These are phyloP conservation scores for Pocota personata DNA, from an alignment of 2,888 invertebrate species.

Conservation along the genomic window DNA sequence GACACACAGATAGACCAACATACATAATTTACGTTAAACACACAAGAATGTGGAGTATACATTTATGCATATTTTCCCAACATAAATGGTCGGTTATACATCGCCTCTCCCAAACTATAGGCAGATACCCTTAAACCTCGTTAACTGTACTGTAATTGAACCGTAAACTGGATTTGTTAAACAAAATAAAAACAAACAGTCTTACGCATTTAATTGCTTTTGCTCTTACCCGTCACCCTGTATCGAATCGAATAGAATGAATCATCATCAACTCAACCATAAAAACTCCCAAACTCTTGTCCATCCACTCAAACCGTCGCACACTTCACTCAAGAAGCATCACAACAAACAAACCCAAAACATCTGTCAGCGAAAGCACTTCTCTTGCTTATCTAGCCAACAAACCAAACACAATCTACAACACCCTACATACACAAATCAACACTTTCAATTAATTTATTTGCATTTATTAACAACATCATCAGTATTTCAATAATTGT, in stretches of 20 bases:
- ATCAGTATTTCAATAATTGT: slow-evolving; percentile 26
- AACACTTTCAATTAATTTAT: slow-evolving; percentile 22
- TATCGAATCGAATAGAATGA: neutral
- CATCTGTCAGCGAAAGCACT: neutral
- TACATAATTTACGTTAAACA: too few species aligned
- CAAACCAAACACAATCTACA: neutral
- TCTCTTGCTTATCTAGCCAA: neutral
- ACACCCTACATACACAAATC: neutral
- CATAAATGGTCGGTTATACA: too few species aligned
- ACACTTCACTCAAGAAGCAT: neutral
- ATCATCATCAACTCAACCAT: neutral
- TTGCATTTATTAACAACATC: slow-evolving; percentile 27
- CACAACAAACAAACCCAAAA: neutral
- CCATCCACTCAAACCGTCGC: neutral
- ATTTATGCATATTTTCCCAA: too few species aligned
- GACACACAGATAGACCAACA: too few species aligned
- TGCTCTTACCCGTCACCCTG: too few species aligned
- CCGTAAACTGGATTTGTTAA: too few species aligned
- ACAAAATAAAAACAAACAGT: too few species aligned
- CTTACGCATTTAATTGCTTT: too few species aligned
- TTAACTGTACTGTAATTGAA: too few species aligned
- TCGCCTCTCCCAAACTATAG: too few species aligned
- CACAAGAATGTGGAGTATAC: too few species aligned
- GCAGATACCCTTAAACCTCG: too few species aligned
- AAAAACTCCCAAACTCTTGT: neutral